Evolutionary conservation across 2,113 vertebrate species (phyloP).

Genomic region (Cephalopterus ornatus): DNA sequence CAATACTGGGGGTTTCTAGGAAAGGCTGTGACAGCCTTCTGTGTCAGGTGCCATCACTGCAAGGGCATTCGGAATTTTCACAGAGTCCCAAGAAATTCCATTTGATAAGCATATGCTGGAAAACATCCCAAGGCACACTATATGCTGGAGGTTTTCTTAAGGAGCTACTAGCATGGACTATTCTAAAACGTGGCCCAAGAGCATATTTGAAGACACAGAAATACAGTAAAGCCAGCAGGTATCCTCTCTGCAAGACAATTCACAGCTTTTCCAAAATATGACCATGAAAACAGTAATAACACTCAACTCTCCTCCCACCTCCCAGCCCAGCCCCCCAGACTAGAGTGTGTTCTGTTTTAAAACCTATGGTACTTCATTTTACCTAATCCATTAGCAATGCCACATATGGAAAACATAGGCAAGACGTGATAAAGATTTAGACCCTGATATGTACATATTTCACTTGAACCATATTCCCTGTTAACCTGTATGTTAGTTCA

Average conservation of each 20-base stretch:
- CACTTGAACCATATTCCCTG: neutral
- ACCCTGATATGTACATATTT: neutral
- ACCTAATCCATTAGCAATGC: neutral
- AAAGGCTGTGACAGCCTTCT: neutral
- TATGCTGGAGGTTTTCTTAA: neutral
- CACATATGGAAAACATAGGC: neutral
- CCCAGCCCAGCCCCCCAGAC: accelerated
- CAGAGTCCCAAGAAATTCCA: neutral
- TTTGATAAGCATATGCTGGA: neutral
- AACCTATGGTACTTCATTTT: neutral
- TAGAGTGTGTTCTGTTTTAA: neutral
- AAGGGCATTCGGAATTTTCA: neutral
- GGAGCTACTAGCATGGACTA: neutral
- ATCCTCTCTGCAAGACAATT: neutral
- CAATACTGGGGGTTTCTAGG: neutral
- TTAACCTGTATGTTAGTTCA: accelerated
- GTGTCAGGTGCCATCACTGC: neutral
- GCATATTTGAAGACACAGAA: neutral
- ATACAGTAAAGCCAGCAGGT: neutral
- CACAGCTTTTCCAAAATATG: neutral
- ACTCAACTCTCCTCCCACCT: accelerated
- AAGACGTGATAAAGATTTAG: neutral
- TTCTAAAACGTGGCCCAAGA: neutral
- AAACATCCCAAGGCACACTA: neutral
- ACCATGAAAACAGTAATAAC: neutral